These are phyloP conservation scores for Phalacrocorax brasilianus DNA, from an alignment of 2,113 vertebrate species.

Conservation along the genomic window DNA sequence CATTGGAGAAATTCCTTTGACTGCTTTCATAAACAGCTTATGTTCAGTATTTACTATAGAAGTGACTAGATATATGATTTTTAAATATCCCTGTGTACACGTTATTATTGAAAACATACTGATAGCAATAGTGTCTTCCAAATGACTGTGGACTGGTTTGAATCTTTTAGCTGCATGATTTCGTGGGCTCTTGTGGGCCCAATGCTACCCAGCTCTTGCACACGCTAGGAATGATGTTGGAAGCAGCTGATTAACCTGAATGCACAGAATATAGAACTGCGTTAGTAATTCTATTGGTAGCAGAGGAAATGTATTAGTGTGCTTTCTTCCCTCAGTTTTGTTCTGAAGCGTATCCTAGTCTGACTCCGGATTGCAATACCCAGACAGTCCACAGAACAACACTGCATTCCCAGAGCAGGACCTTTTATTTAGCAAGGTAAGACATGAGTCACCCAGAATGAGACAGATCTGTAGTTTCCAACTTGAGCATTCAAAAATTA, in stretches of 20 bases:
- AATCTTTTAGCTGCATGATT: neutral
- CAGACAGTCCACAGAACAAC: neutral
- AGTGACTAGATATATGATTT: neutral
- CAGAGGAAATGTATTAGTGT: neutral
- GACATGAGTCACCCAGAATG: fast-evolving
- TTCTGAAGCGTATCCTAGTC: neutral
- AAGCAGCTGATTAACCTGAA: neutral
- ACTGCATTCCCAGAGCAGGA: fast-evolving
- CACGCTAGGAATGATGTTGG: neutral
- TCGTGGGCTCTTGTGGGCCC: too few relatives aligned
- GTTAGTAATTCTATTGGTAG: neutral
- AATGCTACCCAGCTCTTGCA: neutral
- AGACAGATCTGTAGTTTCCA: neutral
- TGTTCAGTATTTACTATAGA: neutral
- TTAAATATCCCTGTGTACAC: neutral
- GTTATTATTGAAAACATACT: neutral
- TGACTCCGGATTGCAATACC: neutral
- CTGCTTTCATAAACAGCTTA: neutral
- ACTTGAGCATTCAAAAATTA: neutral
- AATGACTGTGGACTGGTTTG: neutral
- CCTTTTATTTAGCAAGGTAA: neutral
- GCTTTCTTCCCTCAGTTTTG: neutral
- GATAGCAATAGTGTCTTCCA: neutral
- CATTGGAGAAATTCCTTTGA: neutral
- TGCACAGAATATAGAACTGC: neutral